Base-by-base conservation (phyloP, 2,888 invertebrate genomes). In the Onchidella celtica region DNA sequence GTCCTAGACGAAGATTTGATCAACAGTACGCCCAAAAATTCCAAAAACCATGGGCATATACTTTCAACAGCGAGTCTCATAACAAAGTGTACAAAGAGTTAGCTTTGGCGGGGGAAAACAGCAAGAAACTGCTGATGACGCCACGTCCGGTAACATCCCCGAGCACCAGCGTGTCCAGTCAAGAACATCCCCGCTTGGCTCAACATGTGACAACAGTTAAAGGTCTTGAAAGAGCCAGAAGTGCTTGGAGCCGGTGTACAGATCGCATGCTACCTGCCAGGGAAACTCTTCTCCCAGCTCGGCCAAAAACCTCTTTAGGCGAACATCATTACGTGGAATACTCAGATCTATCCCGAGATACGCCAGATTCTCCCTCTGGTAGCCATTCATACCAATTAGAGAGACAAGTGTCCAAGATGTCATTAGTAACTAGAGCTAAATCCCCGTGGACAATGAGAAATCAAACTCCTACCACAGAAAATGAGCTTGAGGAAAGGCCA, bases 1-100 rank as follows among this genome's bases (percentile, higher is more conserved):
- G 29, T 9, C 21, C 73, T n/a, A 55, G 55, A n/a, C 11, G 27
- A 6, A 29, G 34, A n/a, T 29, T 3, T 9, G 73, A 32, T 32
- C 32, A 9, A n/a, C 47, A 72, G 72, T 24, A 21, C 32, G 32
- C 32, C 11, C 21, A 59, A 17, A 73, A 32, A 59, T 55, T 55
- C n/a, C 79, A 79, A 65, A 36, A 40, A 29, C 72, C 70, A 21
- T 47, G 70, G 70, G 63, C 59, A 1, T 61, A 24, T n/a, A 63
- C 32, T 4, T 70, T 59, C 32, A 70, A 61, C 29, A 70, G 17
- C 27, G 24, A 24, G 0, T 72, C 79, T 6, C 24, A 79, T 27
- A 78, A 69, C 38, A 79, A 40, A 36, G 40, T 47, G 0, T 69
- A 59, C 69, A 34, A 24, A 17, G 59, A 78, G 11, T 14, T 68